Evolutionary conservation across 2,113 vertebrate genomes (phyloP), one percentile per base, ranked within the genome.

Genomic region (Corydoras maculifer): DNA sequence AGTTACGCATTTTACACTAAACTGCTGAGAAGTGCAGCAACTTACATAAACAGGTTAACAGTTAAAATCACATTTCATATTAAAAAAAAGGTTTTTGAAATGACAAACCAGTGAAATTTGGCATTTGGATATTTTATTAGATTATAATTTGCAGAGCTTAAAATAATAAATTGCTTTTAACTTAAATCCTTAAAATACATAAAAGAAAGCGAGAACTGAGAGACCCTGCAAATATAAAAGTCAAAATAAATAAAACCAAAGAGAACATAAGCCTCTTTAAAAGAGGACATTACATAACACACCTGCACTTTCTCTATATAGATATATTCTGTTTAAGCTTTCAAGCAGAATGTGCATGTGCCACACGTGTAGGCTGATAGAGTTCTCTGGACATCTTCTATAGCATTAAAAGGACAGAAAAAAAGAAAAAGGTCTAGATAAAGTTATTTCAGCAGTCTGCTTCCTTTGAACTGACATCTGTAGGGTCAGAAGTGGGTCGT

Each of bases 131-230:
- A 74, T 89, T 91, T 91, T 90, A 91, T 91, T 91, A 86, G 90
- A 88, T 89, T 91, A 91, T 89, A 89, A 88, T 88, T 87, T 73
- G 86, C 90, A 90, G 89, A 90, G 81, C 80, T 86, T 88, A 87
- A 90, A 90, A 91, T 90, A 90, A 89, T 88, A 88, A 88, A 88
- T 89, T 87, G 88, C 88, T 43, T 89, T 90, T 90, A 91, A 87
- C 90, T 80, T 90, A 90, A 84, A 88, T 88, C 86, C 90, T 90
- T 90, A 90, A 91, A 91, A 90, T 88, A 90, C 84, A 86, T 90
- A 88, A 90, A 90, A 90, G 78, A 89, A 89, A 91, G 89, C 87
- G 86, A 88, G 86, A 90, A 91, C 84, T 84, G 82, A 88, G 85
- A 77, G 89, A 90, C 89, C 89, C 89, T 89, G 89, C 88, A 88